These are phyloP conservation scores for Platichthys flesus DNA, from an alignment of 2,113 vertebrate species.

Conservation along the genomic window DNA sequence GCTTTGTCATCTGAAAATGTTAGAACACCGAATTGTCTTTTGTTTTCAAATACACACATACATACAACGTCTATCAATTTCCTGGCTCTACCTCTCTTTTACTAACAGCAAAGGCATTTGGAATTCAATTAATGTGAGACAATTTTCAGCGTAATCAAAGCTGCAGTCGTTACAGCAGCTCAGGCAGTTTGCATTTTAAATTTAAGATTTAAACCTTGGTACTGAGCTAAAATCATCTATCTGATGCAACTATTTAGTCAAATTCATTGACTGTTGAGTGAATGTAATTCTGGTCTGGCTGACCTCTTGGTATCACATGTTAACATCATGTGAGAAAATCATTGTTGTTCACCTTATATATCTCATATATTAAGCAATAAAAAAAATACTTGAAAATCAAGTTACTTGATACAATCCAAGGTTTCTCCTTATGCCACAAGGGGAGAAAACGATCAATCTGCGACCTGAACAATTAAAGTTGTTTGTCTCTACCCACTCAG, in stretches of 20 bases:
- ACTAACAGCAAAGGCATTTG: background rate
- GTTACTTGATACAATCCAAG: no score
- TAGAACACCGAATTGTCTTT: background rate
- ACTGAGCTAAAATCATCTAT: background rate
- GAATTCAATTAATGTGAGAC: background rate
- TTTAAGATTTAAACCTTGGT: background rate
- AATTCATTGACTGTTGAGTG: no score
- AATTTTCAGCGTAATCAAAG: background rate
- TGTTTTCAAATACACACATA: background rate
- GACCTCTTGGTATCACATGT: no score
- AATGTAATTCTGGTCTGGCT: no score
- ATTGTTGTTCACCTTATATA: no score
- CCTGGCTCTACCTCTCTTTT: background rate
- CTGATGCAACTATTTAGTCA: background rate
- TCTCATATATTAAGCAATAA: no score
- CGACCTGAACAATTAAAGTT: no score
- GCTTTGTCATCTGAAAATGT: conserved; percentile 3
- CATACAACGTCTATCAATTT: background rate
- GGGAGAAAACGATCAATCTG: no score
- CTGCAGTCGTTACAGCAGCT: background rate
- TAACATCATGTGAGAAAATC: no score
- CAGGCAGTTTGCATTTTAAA: background rate
- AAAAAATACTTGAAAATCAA: no score
- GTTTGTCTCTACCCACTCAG: no score
- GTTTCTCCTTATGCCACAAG: no score